Conservation (phyloP, 2,797 vertebrate species). For the Percopsis omiscomaycus region DNA sequence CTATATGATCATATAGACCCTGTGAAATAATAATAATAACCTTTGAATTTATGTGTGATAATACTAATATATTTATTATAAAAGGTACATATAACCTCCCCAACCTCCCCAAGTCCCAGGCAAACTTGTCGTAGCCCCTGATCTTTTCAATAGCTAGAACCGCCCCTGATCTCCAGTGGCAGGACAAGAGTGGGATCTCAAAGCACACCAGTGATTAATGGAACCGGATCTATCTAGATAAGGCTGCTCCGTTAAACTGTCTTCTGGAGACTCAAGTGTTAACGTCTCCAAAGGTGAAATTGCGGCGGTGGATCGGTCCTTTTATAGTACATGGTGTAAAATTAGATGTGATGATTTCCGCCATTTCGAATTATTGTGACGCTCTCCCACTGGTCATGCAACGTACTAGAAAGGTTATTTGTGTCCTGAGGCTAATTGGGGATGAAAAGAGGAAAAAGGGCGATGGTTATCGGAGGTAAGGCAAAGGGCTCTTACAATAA, state of each 20-base stretch:
- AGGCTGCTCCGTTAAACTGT: constrained; percentile 13
- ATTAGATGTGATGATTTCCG: constrained; percentile 1
- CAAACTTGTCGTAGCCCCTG: no score
- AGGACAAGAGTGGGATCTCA: constrained; percentile 24
- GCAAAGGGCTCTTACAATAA: neutral
- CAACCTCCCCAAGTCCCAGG: no score
- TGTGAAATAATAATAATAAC: no score
- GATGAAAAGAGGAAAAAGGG: neutral
- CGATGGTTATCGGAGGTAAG: neutral
- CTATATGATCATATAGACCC: no score
- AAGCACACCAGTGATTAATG: constrained; percentile 42
- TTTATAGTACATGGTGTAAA: constrained; percentile 9
- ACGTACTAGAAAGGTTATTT: no score
- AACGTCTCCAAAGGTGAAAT: no score
- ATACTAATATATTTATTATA: no score
- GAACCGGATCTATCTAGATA: constrained; percentile 17
- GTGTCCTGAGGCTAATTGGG: neutral
- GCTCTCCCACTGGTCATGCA: no score
- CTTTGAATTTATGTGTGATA: no score
- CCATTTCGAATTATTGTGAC: no score
- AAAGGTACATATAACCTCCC: no score
- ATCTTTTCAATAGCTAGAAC: no score
- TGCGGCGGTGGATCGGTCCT: constrained; percentile 7
- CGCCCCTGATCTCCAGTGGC: constrained; percentile 25
- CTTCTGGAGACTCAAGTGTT: constrained; percentile 10